These are phyloP conservation scores for Isurus oxyrinchus DNA, from an alignment of 2,113 vertebrate genomes.

Conservation along the genomic window DNA sequence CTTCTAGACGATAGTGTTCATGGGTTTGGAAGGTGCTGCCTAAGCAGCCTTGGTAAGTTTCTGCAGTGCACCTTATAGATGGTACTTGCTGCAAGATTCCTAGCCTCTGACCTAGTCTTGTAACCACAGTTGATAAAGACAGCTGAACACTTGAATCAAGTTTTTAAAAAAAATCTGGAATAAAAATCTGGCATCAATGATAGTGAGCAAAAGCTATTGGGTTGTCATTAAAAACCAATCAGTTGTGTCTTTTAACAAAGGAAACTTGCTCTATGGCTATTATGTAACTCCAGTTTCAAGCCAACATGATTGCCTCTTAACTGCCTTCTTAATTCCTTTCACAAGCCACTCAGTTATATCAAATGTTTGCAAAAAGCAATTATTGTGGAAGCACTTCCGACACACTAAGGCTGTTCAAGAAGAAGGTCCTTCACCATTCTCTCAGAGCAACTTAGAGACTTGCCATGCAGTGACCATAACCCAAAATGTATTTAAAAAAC, in stretches of 20 bases:
- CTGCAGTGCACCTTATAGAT: too few relatives aligned
- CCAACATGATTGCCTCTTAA: background rate
- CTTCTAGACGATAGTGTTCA: too few relatives aligned
- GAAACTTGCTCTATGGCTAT: background rate
- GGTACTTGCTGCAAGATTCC: too few relatives aligned
- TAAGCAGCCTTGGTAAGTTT: too few relatives aligned
- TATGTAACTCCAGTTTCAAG: background rate
- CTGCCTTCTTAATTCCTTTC: background rate
- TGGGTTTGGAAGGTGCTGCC: too few relatives aligned
- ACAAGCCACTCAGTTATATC: background rate
- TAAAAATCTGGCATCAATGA: background rate
- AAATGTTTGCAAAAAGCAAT: background rate
- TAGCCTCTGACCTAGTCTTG: too few relatives aligned
- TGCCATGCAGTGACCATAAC: background rate
- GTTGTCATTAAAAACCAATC: background rate
- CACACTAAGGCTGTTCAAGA: background rate
- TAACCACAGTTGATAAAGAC: background rate
- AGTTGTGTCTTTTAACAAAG: background rate
- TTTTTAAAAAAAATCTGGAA: background rate
- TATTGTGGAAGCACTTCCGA: background rate
- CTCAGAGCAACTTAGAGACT: background rate
- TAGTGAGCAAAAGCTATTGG: background rate
- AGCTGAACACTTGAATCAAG: background rate
- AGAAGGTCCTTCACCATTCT: background rate
- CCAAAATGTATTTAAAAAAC: background rate